Evolutionary conservation across 2,888 invertebrate species (phyloP).

Genomic region (Brachyptera putata): DNA sequence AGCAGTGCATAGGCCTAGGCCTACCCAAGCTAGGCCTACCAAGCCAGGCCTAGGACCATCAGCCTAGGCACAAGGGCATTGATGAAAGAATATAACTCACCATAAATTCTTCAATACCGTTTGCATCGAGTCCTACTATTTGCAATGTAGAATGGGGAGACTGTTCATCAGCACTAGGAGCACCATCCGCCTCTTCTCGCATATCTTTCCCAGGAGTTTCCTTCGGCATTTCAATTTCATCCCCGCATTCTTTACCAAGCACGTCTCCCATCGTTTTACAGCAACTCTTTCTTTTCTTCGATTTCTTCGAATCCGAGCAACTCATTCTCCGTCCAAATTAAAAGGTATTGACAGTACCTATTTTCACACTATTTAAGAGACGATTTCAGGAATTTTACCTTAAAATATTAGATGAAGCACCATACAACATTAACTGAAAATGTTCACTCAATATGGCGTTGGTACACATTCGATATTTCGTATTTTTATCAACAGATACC

Average conservation of each 20-base stretch:
- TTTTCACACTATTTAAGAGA: not conserved
- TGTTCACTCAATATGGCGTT: conserved; percentile 40
- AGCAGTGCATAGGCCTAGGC: too few species aligned
- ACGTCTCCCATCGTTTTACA: conserved; percentile 44
- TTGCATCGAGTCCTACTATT: conserved; percentile 26
- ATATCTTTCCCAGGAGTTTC: conserved; percentile 33
- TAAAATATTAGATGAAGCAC: conserved; percentile 34
- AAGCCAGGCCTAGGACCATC: too few species aligned
- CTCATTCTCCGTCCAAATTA: conserved; percentile 33
- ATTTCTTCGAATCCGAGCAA: conserved; percentile 35
- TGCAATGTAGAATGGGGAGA: conserved; percentile 30
- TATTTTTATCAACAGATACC: conserved; percentile 24
- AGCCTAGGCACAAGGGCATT: too few species aligned
- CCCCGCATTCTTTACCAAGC: conserved; percentile 41
- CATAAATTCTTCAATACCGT: conserved; percentile 29
- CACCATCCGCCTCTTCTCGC: conserved; percentile 35
- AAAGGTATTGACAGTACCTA: conserved; percentile 19
- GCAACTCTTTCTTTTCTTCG: conserved; percentile 37
- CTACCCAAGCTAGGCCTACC: too few species aligned
- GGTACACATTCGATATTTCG: not conserved
- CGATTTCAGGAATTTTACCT: not conserved
- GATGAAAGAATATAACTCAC: too few species aligned
- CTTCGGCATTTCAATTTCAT: conserved; percentile 33
- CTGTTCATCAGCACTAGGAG: conserved; percentile 34
- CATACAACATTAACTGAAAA: conserved; percentile 24